Conservation (phyloP, 2,888 invertebrate species). For the Neoscelio sp. region DNA sequence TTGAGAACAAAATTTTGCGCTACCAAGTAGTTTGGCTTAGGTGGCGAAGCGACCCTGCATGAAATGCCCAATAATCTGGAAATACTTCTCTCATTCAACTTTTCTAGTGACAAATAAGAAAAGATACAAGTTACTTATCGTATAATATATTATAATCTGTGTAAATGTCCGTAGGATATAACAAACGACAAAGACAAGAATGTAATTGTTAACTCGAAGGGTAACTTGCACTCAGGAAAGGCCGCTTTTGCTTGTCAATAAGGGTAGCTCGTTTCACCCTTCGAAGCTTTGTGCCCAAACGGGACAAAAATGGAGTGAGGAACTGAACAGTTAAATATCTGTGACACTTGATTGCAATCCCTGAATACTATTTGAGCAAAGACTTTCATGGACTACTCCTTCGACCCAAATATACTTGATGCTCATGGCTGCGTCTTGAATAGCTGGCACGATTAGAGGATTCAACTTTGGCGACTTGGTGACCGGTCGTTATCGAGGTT, state of each 20-base stretch:
- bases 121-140: too few relatives aligned
- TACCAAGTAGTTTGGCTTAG: slow-evolving; percentile 72
- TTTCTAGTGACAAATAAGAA: background rate
- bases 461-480: slow-evolving; percentile 66
- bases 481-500: slow-evolving; percentile 62
- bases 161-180: slow-evolving; percentile 4
- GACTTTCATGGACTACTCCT: slow-evolving; percentile 23
- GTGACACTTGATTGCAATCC: slow-evolving; percentile 76
- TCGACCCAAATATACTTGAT: slow-evolving; percentile 70
- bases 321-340: slow-evolving; percentile 75
- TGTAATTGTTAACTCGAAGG: slow-evolving; percentile 51
- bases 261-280: slow-evolving; percentile 48
- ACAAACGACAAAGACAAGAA: background rate
- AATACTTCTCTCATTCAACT: slow-evolving; percentile 43
- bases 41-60: slow-evolving; percentile 34
- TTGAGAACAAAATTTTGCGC: slow-evolving; percentile 77
- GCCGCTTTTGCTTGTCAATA: slow-evolving; percentile 68
- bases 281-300: slow-evolving; percentile 32
- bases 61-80: slow-evolving; percentile 58
- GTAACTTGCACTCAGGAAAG: slow-evolving; percentile 37
- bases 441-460: slow-evolving; percentile 69
- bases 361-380: slow-evolving; percentile 70
- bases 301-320: slow-evolving; percentile 43
- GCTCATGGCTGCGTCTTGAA: slow-evolving; percentile 31
- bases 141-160: too few relatives aligned